Evolutionary conservation across 2,888 invertebrate species (phyloP).

Genomic region (Drosophila colorata): DNA sequence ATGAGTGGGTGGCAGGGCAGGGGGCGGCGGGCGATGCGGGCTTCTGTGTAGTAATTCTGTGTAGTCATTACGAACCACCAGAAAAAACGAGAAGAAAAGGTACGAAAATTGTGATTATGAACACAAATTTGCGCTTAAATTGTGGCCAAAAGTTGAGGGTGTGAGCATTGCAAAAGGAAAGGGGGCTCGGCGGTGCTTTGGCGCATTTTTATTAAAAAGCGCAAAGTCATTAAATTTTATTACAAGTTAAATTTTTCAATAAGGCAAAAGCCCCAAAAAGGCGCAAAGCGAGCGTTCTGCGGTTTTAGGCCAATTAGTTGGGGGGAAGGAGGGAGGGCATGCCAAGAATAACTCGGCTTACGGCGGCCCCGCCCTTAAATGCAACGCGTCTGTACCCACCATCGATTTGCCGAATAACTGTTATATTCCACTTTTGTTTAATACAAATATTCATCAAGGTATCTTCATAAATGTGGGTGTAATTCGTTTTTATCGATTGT

Average conservation of each 20-base stretch:
- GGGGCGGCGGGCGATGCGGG: slow-evolving; percentile 9
- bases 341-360: not conserved
- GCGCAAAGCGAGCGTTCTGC: not conserved
- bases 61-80: slow-evolving; percentile 64
- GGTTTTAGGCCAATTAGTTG: slow-evolving; percentile 37
- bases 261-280: slow-evolving; percentile 49
- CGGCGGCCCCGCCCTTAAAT: not conserved
- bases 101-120: slow-evolving; percentile 77
- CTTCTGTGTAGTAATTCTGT: slow-evolving; percentile 49
- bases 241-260: slow-evolving; percentile 79
- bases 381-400: slow-evolving; percentile 1
- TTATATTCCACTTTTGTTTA: not conserved
- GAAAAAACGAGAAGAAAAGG: slow-evolving; percentile 58
- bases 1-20: slow-evolving; percentile 9
- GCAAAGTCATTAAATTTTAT: slow-evolving; percentile 78
- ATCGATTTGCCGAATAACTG: slow-evolving; percentile 8
- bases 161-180: not conserved
- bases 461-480: not conserved
- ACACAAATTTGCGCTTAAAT: slow-evolving; percentile 77
- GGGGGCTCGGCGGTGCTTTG: not conserved
- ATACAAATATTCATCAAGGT: slow-evolving; percentile 6
- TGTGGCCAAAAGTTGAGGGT: slow-evolving; percentile 44
- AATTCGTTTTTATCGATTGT: not conserved
- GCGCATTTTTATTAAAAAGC: slow-evolving; percentile 71
- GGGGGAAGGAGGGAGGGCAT: not conserved